Conservation (phyloP, 1,140 invertebrate species). For the Hirudo medicinalis region DNA sequence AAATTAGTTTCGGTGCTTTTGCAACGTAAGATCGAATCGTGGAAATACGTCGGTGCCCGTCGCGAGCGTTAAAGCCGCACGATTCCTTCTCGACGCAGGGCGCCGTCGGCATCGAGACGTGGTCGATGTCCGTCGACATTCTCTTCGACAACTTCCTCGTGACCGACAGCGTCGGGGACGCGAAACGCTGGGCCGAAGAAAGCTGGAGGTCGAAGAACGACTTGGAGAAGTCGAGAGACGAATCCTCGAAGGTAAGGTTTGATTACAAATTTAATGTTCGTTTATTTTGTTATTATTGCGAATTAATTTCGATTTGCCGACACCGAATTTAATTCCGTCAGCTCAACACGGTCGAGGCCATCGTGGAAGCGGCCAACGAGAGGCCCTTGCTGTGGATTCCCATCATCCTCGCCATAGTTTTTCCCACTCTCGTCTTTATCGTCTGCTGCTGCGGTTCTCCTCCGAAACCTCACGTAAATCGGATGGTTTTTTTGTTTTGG, state of each 20-base stretch:
- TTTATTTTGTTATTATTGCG: neutral
- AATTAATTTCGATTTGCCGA: neutral
- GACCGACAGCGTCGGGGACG: constrained; percentile 66
- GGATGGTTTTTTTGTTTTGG: no score
- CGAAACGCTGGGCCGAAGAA: constrained; percentile 62
- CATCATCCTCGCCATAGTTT: constrained; percentile 63
- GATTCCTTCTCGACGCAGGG: constrained; percentile 44
- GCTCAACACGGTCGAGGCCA: constrained; percentile 64
- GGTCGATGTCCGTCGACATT: constrained; percentile 91
- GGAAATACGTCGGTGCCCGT: no score
- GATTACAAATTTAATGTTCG: neutral
- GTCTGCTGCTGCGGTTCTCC: constrained; percentile 55
- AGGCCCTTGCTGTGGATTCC: constrained; percentile 80
- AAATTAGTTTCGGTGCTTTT: neutral
- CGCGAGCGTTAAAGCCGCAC: no score
- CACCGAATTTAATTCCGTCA: constrained; percentile 42
- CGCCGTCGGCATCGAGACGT: constrained; percentile 86
- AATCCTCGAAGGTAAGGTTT: neutral
- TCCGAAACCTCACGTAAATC: constrained; percentile 6
- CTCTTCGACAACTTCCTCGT: constrained; percentile 81
- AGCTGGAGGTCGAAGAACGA: constrained; percentile 72
- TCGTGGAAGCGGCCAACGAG: constrained; percentile 67
- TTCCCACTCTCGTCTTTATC: constrained; percentile 65
- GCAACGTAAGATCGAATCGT: no score
- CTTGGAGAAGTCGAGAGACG: constrained; percentile 37